Conservation (phyloP, 2,797 vertebrate species). For the Monodelphis domestica region DNA sequence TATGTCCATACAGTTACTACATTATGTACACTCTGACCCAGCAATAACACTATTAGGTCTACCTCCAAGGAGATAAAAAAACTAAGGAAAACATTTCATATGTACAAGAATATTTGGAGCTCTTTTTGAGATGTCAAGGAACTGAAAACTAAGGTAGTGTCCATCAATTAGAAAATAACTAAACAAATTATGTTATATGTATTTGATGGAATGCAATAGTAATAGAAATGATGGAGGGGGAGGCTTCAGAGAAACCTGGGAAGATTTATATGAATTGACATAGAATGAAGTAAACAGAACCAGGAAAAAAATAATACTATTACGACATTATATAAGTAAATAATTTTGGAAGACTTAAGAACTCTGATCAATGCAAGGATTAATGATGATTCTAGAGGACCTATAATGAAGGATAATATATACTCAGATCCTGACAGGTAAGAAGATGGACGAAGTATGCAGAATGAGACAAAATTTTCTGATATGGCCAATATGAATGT, state of each 20-base stretch:
- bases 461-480: not conserved
- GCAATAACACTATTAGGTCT: not conserved
- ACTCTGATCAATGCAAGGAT: not conserved
- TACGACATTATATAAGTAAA: not conserved
- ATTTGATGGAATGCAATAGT: too few relatives aligned
- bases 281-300: not conserved
- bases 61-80: not conserved
- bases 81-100: not conserved
- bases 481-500: too few relatives aligned
- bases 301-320: not conserved
- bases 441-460: not conserved
- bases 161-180: not conserved
- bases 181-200: not conserved
- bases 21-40: not conserved
- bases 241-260: not conserved
- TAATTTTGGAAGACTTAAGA: not conserved
- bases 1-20: not conserved
- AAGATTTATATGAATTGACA: not conserved
- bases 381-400: not conserved
- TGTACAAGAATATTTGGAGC: not conserved
- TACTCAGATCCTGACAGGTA: too few relatives aligned
- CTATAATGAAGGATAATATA: not conserved
- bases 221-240: too few relatives aligned
- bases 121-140: not conserved
- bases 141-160: not conserved